A percentile compares a stretch with the other conserved stretches of the same genome.
These are phyloP conservation scores for Resseliella maxima DNA, from an alignment of 2,888 invertebrate genomes.

Conservation along the genomic window DNA sequence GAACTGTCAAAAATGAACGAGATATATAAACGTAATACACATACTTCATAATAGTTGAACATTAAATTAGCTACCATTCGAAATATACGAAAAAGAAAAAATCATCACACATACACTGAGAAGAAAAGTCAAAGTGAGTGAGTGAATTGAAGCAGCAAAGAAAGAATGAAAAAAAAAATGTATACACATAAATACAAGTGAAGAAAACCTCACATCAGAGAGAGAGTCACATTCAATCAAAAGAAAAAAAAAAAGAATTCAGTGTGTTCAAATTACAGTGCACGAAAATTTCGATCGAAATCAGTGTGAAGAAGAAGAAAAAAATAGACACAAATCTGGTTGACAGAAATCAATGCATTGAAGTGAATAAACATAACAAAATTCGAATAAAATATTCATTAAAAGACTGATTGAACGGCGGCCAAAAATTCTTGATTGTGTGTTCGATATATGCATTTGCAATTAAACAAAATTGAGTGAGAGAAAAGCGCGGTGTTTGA, in stretches of 20 bases:
- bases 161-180: not conserved
- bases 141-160: not conserved
- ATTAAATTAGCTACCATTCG: slow-evolving; percentile 48
- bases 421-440: too few relatives aligned
- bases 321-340: not conserved
- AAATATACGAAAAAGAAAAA: not conserved
- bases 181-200: not conserved
- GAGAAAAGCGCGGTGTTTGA: slow-evolving; percentile 1
- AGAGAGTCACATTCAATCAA: too few relatives aligned
- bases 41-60: slow-evolving; percentile 45
- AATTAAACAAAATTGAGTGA: not conserved
- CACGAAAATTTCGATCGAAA: not conserved
- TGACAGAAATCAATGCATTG: not conserved
- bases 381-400: too few relatives aligned
- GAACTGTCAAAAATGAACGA: slow-evolving; percentile 35
- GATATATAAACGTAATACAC: slow-evolving; percentile 22
- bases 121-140: not conserved
- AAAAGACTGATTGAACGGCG: too few relatives aligned
- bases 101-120: not conserved
- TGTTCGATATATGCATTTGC: not conserved
- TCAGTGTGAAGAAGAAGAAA: not conserved
- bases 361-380: slow-evolving; percentile 10
- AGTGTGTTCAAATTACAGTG: not conserved
- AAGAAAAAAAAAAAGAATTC: too few relatives aligned
- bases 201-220: not conserved